These are phyloP conservation scores for Lasius fuliginosus DNA, from an alignment of 2,888 invertebrate species.

Conservation along the genomic window DNA sequence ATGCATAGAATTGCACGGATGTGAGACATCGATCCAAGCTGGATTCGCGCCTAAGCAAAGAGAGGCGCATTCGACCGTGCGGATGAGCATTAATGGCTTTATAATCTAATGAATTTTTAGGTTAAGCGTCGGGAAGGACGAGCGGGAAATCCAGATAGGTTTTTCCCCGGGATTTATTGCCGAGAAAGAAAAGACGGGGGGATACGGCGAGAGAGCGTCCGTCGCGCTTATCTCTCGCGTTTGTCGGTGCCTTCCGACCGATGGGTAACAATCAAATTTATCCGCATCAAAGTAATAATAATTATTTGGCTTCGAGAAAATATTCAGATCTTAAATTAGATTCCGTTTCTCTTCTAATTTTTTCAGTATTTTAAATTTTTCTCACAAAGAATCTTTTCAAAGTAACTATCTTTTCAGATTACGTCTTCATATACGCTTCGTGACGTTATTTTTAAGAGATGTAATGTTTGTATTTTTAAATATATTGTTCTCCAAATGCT, in stretches of 20 bases:
- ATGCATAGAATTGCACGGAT: neutral
- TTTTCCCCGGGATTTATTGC: conserved; percentile 80
- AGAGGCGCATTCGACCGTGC: conserved; percentile 73
- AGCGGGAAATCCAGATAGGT: conserved; percentile 76
- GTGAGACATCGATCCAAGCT: conserved; percentile 66
- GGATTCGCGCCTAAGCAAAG: conserved; percentile 63
- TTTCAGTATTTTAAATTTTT: neutral
- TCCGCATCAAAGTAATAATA: conserved; percentile 9
- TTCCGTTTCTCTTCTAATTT: neutral
- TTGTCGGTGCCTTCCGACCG: conserved; percentile 62
- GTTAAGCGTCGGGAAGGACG: conserved; percentile 77
- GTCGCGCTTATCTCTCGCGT: conserved; percentile 72
- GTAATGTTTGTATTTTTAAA: neutral
- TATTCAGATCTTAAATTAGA: neutral
- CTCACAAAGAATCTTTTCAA: neutral
- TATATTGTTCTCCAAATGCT: neutral
- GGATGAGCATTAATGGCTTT: conserved; percentile 84
- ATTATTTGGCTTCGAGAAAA: conserved; percentile 8
- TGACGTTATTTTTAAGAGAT: neutral
- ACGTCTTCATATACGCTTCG: too few species aligned
- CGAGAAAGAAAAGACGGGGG: conserved; percentile 72
- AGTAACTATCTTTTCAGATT: neutral
- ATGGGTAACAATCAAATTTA: conserved; percentile 43
- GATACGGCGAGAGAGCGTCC: conserved; percentile 56
- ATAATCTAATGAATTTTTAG: conserved; percentile 85